Evolutionary conservation across 2,113 vertebrate species (phyloP).

Genomic region (Jacana jacana): DNA sequence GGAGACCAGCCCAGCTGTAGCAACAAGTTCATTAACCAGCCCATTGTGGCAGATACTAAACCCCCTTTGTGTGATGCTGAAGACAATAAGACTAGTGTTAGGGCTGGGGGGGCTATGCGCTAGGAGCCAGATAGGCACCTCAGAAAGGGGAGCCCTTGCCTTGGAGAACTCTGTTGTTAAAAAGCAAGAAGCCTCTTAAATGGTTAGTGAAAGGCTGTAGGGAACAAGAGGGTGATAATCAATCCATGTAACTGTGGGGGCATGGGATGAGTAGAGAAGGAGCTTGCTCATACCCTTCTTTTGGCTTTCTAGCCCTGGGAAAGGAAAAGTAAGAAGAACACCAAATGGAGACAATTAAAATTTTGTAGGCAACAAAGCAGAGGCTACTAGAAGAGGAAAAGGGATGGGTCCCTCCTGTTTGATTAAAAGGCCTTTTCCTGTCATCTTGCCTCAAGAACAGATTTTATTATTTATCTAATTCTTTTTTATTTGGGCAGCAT

Average conservation of each 20-base stretch:
- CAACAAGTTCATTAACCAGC: slow-evolving; percentile 27
- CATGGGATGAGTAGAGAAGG: not conserved
- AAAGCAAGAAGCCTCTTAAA: not conserved
- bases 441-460: slow-evolving; percentile 36
- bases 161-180: not conserved
- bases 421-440: slow-evolving; percentile 22
- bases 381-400: slow-evolving; percentile 12
- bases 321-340: not conserved
- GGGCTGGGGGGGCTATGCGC: not conserved
- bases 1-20: slow-evolving; percentile 30
- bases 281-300: no score
- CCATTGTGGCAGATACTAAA: not conserved
- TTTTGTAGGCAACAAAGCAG: not conserved
- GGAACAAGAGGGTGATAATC: not conserved
- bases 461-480: not conserved
- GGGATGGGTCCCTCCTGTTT: not conserved
- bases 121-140: not conserved
- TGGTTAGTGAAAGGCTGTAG: not conserved
- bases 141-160: not conserved
- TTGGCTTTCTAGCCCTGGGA: no score
- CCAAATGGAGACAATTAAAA: not conserved
- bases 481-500: not conserved
- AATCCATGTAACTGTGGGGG: not conserved
- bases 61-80: not conserved
- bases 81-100: not conserved